Conservation (phyloP, 2,113 vertebrate species). For the Hydrolagus affinis region DNA sequence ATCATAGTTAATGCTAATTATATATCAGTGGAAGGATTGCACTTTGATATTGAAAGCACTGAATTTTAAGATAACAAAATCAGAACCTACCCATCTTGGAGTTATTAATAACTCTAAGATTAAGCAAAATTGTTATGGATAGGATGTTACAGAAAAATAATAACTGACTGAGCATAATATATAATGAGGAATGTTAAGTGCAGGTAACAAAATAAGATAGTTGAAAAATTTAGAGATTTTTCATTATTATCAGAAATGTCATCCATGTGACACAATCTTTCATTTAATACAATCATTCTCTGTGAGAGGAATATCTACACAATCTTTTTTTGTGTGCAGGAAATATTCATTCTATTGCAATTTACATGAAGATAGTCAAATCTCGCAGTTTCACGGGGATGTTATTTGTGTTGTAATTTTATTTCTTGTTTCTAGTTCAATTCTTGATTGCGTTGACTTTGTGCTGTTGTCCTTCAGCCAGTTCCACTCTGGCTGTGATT, state of each 20-base stretch:
- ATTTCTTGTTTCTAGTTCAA: not conserved
- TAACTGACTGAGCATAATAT: not conserved
- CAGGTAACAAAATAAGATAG: not conserved
- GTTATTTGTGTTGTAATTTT: not conserved
- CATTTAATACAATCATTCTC: not conserved
- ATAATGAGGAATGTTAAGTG: not conserved
- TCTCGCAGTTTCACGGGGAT: not conserved
- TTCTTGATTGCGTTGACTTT: not conserved
- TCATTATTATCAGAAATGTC: not conserved
- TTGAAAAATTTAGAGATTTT: not conserved
- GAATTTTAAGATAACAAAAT: too few species aligned
- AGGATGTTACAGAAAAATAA: not conserved
- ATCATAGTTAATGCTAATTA: not conserved
- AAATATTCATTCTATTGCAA: not conserved
- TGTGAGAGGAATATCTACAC: not conserved
- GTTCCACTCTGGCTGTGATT: too few species aligned
- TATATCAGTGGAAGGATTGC: not conserved
- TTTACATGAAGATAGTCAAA: not conserved
- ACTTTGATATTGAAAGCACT: not conserved
- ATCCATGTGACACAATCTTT: not conserved
- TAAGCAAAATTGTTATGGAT: not conserved
- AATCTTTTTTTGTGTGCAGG: too few species aligned
- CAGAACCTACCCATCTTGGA: not conserved
- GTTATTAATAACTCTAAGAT: not conserved
- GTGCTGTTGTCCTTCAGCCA: not conserved